A percentile compares a stretch with the other conserved stretches of the same genome.
Conservation (phyloP, 2,113 vertebrate genomes). For the Nerophis lumbriciformis region DNA sequence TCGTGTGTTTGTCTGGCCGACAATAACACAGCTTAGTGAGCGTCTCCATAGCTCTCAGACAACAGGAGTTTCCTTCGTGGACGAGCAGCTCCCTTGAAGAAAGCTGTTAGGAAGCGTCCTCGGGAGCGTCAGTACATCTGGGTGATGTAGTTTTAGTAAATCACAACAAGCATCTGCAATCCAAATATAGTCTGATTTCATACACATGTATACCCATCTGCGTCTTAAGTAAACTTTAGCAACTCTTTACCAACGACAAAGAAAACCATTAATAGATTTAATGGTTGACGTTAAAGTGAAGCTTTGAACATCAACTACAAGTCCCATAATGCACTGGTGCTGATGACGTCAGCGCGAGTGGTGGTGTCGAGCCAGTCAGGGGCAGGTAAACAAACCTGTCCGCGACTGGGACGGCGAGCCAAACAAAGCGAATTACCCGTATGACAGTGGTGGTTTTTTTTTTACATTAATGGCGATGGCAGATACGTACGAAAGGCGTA, state of each 20-base stretch:
- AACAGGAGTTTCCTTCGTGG: background rate
- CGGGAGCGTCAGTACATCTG: conserved; percentile 1
- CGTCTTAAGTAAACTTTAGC: fast-evolving
- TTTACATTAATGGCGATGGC: conserved; percentile 27
- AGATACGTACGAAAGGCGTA: conserved; percentile 19
- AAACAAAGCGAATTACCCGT: conserved; percentile 48
- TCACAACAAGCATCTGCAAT: fast-evolving
- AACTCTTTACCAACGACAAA: background rate
- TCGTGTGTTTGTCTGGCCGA: conserved; percentile 7
- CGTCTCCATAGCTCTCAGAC: background rate
- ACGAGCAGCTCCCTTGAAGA: conserved; percentile 29
- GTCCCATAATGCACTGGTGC: conserved; percentile 50
- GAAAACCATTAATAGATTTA: fast-evolving
- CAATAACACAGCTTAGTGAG: conserved; percentile 2
- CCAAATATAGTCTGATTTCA: fast-evolving
- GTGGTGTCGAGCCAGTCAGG: conserved; percentile 37
- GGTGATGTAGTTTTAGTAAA: conserved; percentile 40
- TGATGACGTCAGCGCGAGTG: conserved; percentile 3
- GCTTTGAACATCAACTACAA: conserved; percentile 20
- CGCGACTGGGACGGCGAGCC: conserved; percentile 34
- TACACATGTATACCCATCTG: fast-evolving
- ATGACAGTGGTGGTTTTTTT: conserved; percentile 19
- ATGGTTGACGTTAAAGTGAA: background rate
- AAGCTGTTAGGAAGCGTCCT: conserved; percentile 31
- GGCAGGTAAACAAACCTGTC: conserved; percentile 73